Evolutionary conservation across 2,797 vertebrate genomes (phyloP).

Genomic region (Chrosomus eos): DNA sequence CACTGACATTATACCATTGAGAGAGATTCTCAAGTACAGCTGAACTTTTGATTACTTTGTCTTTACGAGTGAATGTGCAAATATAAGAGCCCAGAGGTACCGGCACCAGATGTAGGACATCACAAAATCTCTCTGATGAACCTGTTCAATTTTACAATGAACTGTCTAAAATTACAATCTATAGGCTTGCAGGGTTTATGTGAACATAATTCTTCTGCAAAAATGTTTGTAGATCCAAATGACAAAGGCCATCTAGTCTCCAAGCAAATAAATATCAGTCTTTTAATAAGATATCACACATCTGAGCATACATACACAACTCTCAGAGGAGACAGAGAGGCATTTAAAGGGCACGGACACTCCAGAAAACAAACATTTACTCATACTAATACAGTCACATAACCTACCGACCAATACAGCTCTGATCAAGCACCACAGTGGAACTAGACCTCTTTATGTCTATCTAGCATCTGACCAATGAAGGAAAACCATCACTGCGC

Average conservation of each 20-base stretch:
- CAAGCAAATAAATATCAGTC: slow-evolving; percentile 30
- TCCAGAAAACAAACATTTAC: slow-evolving; percentile 40
- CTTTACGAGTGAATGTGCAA: not conserved
- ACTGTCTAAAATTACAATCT: not conserved
- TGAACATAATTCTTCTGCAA: slow-evolving; percentile 2
- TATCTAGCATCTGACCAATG: not conserved
- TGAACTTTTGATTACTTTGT: slow-evolving; percentile 25
- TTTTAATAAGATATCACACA: slow-evolving; percentile 27
- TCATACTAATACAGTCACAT: slow-evolving; percentile 20
- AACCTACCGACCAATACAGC: slow-evolving; percentile 14
- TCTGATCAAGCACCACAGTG: slow-evolving; percentile 14
- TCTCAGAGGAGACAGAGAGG: slow-evolving; percentile 21
- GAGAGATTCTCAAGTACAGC: not conserved
- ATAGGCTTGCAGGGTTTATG: not conserved
- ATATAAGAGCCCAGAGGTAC: not conserved
- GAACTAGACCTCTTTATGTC: not conserved
- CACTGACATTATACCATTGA: not conserved
- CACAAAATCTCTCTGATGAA: slow-evolving; percentile 15
- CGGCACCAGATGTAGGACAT: not conserved
- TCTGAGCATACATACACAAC: not conserved
- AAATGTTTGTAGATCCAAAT: slow-evolving; percentile 19
- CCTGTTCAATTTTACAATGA: not conserved
- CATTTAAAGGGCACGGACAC: slow-evolving; percentile 37
- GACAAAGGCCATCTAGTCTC: slow-evolving; percentile 14
- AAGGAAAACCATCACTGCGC: not conserved